phyloP scores from a whole-genome alignment of 2,797 vertebrate species.

The Intellagama lesueurii region DNA sequence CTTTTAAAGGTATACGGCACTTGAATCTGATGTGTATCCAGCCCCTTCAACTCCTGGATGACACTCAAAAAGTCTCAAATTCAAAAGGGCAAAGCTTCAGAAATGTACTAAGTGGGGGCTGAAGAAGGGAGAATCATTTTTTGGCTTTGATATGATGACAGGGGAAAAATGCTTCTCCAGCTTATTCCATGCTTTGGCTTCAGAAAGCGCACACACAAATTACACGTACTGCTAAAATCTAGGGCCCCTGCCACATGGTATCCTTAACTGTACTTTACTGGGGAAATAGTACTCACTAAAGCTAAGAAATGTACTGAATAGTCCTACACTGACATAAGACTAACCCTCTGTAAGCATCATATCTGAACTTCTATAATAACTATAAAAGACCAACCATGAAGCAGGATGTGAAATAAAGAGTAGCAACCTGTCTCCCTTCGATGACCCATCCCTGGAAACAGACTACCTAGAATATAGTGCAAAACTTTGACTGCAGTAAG shows the following conservation, averaged over 20 bases:
- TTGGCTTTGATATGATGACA: constrained; percentile 29
- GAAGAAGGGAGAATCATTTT: neutral
- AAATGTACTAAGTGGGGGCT: constrained; percentile 10
- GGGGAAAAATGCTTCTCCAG: neutral
- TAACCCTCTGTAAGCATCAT: neutral
- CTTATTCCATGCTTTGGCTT: constrained; percentile 26
- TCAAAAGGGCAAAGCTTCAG: constrained; percentile 40
- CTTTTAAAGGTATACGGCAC: neutral
- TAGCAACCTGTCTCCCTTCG: neutral
- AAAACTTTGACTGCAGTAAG: neutral
- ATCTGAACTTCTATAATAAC: neutral
- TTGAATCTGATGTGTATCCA: constrained; percentile 10
- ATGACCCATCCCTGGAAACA: neutral
- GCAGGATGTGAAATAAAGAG: neutral
- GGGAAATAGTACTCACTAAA: neutral
- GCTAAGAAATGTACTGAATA: neutral
- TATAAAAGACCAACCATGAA: neutral
- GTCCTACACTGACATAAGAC: neutral
- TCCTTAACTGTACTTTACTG: neutral
- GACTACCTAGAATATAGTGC: neutral
- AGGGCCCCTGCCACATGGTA: neutral
- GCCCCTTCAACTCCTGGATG: constrained; percentile 27
- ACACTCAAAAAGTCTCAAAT: constrained; percentile 35
- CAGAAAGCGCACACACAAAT: neutral
- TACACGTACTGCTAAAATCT: neutral